These are phyloP conservation scores for Drosophila macrothrix DNA, from an alignment of 2,888 invertebrate genomes.

Conservation along the genomic window DNA sequence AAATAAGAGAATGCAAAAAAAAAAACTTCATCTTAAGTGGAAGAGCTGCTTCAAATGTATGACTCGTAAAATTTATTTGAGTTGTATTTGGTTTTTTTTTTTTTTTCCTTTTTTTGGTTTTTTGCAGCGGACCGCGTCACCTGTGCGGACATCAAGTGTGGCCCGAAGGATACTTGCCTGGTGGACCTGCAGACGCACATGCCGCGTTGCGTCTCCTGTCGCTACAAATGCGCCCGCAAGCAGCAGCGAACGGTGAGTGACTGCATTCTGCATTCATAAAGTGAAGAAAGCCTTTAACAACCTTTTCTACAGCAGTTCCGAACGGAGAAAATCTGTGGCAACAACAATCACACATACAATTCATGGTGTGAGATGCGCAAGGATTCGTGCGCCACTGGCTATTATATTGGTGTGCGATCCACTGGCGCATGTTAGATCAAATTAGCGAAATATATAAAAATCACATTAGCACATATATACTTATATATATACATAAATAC, in stretches of 20 bases:
- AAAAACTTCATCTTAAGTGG: conserved; percentile 30
- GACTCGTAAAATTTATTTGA: conserved; percentile 60
- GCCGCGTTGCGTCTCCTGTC: conserved; percentile 91
- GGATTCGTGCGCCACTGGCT: conserved; percentile 90
- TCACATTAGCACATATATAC: conserved; percentile 37
- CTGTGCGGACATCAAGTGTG: conserved; percentile 89
- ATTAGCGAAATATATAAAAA: conserved; percentile 52
- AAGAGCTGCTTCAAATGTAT: conserved; percentile 49
- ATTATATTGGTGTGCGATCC: conserved; percentile 89
- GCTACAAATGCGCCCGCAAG: conserved; percentile 87
- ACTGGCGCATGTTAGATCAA: conserved; percentile 87
- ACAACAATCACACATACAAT: conserved; percentile 90
- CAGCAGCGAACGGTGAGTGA: conserved; percentile 77
- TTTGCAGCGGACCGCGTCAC: conserved; percentile 88
- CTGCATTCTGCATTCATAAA: conserved; percentile 1
- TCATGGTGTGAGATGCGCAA: conserved; percentile 93
- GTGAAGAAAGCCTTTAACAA: conserved; percentile 7
- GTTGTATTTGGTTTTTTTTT: not conserved
- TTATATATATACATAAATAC: conserved; percentile 25
- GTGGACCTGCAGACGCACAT: conserved; percentile 87
- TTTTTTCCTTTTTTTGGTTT: not conserved
- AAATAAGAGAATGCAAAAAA: conserved; percentile 21
- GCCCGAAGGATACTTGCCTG: conserved; percentile 89
- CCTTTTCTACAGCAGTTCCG: conserved; percentile 67
- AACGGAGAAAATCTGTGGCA: conserved; percentile 88